Evolutionary conservation across 2,888 invertebrate species (phyloP), one percentile per base, ranked within the genome.

Genomic region (Apotomis betuletana): DNA sequence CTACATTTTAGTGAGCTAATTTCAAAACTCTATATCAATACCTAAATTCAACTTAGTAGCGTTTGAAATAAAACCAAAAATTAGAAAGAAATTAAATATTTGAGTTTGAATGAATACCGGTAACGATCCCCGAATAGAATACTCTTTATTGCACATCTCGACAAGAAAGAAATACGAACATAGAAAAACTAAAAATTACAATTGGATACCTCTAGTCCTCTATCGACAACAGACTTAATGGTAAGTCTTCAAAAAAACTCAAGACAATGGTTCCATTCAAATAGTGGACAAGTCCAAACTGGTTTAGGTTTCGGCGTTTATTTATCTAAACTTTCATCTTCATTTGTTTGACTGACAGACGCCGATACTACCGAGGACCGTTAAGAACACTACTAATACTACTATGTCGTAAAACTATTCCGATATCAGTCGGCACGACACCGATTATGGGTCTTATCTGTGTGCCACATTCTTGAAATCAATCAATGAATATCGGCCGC

Each of bases 401-500:
- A 60, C 54, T 54, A 65, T 65, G 51, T 55, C 54, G 57, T 65
- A 54, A 60, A 65, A 49, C 60, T 65, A 70, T 70, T 59, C 36
- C 60, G 46, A 55, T 65, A 70, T 65, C 65, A 57, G 49, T 67
- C 65, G 65, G 46, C 52, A 41, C 58, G 59, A 46, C 70, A 49
- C 54, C 38, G 60, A 68, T 54, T 61, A 60, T 70, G 44, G 54
- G 36, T 59, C 59, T 64, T 70, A 65, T 70, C 68, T 67, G 41
- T 60, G 62, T 63, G 51, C 65, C 54, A 65, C 52, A 60, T 70
- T 65, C 65, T 60, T 65, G 54, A 54, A 65, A 65, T 65, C 65
- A 65, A 70, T 70, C 70, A 60, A 70, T 70, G 70, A 38, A 59
- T 70, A 57, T 57, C 44, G 52, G 52, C 61, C 4, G 68, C 54